phyloP scores from a whole-genome alignment of 2,888 invertebrate genomes.

The Drosophila melanosoma region DNA sequence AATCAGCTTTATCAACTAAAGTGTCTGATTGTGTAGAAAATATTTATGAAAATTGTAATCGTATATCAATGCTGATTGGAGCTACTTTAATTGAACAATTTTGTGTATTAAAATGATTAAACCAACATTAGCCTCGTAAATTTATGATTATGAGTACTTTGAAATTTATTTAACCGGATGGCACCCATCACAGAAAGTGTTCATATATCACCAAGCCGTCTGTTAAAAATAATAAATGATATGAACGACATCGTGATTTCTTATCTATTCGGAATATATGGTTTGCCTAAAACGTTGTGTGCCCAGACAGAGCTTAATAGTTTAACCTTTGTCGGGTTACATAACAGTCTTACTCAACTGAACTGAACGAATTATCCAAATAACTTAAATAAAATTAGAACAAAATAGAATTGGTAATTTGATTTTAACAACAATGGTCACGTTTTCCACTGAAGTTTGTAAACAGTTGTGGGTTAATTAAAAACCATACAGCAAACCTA shows the following conservation, averaged over 20 bases:
- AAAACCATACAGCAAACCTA: slow-evolving; percentile 4
- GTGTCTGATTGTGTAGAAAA: slow-evolving; percentile 33
- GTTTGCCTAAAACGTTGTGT: slow-evolving; percentile 25
- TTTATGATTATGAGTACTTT: slow-evolving; percentile 10
- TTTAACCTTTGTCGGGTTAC: slow-evolving; percentile 1
- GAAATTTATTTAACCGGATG: neutral
- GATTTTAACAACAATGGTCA: slow-evolving; percentile 7
- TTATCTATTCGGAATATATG: slow-evolving; percentile 51
- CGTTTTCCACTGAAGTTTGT: slow-evolving; percentile 1
- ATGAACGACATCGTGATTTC: slow-evolving; percentile 30
- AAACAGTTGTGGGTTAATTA: slow-evolving; percentile 18
- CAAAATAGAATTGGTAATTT: slow-evolving; percentile 26
- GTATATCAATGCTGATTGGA: slow-evolving; percentile 25
- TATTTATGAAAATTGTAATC: slow-evolving; percentile 37
- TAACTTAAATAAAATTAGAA: slow-evolving; percentile 30
- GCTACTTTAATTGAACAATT: slow-evolving; percentile 23
- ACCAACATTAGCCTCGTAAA: slow-evolving; percentile 14
- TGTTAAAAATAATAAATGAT: slow-evolving; percentile 44
- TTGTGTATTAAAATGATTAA: slow-evolving; percentile 35
- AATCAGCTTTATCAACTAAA: slow-evolving; percentile 30
- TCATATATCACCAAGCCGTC: slow-evolving; percentile 25
- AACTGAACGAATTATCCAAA: slow-evolving; percentile 16
- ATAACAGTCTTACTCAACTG: neutral
- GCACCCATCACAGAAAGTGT: neutral
- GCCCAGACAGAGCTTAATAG: slow-evolving; percentile 12